Evolutionary conservation across 2,888 invertebrate genomes (phyloP), one percentile per base, ranked within the genome.

Genomic region (Erynnis tages): DNA sequence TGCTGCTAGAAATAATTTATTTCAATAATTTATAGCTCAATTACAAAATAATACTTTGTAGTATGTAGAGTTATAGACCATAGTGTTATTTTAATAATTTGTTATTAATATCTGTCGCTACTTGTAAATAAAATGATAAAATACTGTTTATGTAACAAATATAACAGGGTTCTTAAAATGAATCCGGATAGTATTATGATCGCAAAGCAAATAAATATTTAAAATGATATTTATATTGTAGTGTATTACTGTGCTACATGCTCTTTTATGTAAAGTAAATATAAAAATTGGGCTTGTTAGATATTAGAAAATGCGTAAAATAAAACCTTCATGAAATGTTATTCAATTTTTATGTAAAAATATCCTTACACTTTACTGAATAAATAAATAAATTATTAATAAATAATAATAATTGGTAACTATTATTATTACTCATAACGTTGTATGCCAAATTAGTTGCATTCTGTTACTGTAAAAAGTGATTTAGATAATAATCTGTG

Each of bases 161-260:
- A 45, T 62, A 57, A 75, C 74, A 77, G 75, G 77, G 73, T 76
- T 76, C 67, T 61, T 68, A 48, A 53, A 59, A 65, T 66, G 70
- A 73, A 75, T 73, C 74, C 69, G 48, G 60, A 32, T 16, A 48
- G 48, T 17, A 48, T 25, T 40, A 40, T 32, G 10, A 32, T 11
- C 19, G 13, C 2, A 11, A 32, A 6, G 7, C 2, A 13, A 6
- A 32, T 7, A 32, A 14, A 21, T 21, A 21, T 21, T 21, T 29
- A 10, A 27, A 8, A 27, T 25, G 17, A 27, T 30, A 10, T 17
- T 19, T 25, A 25, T n/a, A 5, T 2, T 16, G 34, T 46, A 46
- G 45, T 16, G 5, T n/a, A 45, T 44, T 32, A 16, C 11, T 35
- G 25, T 35, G 16, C 35, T 35, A 11, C 23, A 45, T n/a, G 45